Percentiles rank a stretch among this genome's conserved stretches.
Conservation (phyloP, 2,888 invertebrate species). For the Hyposoter didymator region DNA sequence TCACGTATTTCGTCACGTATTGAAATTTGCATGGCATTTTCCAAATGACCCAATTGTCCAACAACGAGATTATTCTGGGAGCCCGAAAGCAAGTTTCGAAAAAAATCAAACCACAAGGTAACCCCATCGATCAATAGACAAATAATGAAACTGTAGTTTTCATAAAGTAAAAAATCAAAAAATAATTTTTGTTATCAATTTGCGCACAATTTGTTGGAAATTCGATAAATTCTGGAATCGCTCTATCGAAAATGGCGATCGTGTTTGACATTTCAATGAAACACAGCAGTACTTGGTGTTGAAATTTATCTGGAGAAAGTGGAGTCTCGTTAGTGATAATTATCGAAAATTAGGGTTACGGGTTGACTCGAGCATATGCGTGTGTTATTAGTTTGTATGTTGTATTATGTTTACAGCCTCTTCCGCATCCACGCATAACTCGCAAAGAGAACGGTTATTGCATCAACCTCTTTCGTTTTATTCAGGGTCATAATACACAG, state of each 20-base stretch:
- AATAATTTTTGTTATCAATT: not conserved
- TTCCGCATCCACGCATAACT: conserved; percentile 40
- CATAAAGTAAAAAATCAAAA: not conserved
- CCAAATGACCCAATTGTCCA: not conserved
- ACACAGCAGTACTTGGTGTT: not conserved
- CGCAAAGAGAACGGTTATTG: conserved; percentile 58
- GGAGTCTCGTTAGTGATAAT: conserved; percentile 27
- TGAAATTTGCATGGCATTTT: not conserved
- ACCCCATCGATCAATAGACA: not conserved
- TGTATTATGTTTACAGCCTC: conserved; percentile 31
- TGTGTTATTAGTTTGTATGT: not conserved
- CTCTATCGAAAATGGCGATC: not conserved
- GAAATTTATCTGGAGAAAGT: conserved; percentile 39
- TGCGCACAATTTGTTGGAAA: not conserved
- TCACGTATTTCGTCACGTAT: not conserved
- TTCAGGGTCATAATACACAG: conserved; percentile 41
- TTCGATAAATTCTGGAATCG: not conserved
- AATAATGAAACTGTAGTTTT: not conserved
- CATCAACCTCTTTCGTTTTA: conserved; percentile 43
- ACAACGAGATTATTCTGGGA: not conserved
- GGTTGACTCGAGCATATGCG: not conserved
- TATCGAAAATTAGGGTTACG: conserved; percentile 12
- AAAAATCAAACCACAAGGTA: not conserved
- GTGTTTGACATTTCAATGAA: not conserved
- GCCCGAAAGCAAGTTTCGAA: not conserved